These are phyloP conservation scores for Drosophila peninsularis DNA, from an alignment of 2,888 invertebrate genomes.

Conservation along the genomic window DNA sequence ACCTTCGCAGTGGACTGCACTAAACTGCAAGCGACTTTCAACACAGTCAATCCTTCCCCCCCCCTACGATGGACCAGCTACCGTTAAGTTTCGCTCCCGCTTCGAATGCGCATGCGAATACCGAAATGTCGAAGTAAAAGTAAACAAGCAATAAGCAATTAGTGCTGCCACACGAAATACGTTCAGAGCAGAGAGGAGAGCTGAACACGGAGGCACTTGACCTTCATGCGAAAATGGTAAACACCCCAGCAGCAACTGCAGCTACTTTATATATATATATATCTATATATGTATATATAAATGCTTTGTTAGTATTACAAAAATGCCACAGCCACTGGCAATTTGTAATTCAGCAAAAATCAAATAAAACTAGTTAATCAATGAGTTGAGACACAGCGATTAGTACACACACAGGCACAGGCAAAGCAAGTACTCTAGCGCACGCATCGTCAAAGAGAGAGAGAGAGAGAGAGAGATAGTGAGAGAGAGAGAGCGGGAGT, in stretches of 20 bases:
- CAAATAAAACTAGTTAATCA: conserved; percentile 74
- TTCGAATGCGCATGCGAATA: conserved; percentile 42
- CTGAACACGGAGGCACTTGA: conserved; percentile 26
- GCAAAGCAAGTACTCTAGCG: conserved; percentile 19
- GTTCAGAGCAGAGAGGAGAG: conserved; percentile 10
- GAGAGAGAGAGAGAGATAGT: conserved; percentile 6
- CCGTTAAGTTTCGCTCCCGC: conserved; percentile 71
- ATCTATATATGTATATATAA: conserved; percentile 23
- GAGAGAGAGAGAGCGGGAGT: neutral
- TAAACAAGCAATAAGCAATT: conserved; percentile 75
- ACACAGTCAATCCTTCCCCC: neutral
- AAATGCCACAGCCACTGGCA: conserved; percentile 49
- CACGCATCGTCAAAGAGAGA: conserved; percentile 22
- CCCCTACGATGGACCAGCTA: conserved; percentile 37
- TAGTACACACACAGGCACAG: conserved; percentile 36
- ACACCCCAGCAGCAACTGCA: conserved; percentile 56
- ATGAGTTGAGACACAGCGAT: conserved; percentile 48
- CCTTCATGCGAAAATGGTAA: conserved; percentile 62
- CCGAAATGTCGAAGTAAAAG: conserved; percentile 64
- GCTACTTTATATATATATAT: conserved; percentile 4
- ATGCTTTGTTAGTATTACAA: conserved; percentile 57
- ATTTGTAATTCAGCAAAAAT: conserved; percentile 76
- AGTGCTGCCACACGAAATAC: conserved; percentile 62
- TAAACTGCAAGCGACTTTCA: neutral
- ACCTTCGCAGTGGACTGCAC: neutral